These are phyloP conservation scores for Zaprionus camerounensis DNA, from an alignment of 1,140 invertebrate species.

Conservation along the genomic window DNA sequence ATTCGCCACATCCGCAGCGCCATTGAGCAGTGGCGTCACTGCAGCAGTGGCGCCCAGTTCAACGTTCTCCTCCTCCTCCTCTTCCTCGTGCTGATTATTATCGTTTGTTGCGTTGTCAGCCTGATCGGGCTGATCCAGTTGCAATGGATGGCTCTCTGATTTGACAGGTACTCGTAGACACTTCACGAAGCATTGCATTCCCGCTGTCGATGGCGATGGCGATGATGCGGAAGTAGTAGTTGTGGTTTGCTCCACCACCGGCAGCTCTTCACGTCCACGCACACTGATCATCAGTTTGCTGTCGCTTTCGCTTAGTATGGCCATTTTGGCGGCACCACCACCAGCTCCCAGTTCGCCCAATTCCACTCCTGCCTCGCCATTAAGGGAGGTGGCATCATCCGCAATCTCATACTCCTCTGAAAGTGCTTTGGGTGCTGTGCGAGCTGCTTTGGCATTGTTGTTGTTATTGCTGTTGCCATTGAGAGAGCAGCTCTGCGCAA, in stretches of 20 bases:
- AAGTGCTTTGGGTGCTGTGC: constrained; percentile 9
- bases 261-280: constrained; percentile 89
- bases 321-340: constrained; percentile 71
- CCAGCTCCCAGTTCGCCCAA: constrained; percentile 34
- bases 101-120: constrained; percentile 49
- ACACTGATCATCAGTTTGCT: constrained; percentile 86
- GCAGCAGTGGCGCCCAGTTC: constrained; percentile 36
- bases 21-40: constrained; percentile 46
- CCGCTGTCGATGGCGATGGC: constrained; percentile 13
- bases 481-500: background rate
- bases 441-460: constrained; percentile 18
- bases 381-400: constrained; percentile 86
- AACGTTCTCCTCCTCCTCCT: too few species aligned
- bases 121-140: constrained; percentile 31
- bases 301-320: constrained; percentile 82
- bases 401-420: constrained; percentile 86
- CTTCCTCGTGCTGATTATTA: constrained; percentile 39
- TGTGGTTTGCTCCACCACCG: constrained; percentile 81
- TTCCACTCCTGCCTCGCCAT: constrained; percentile 66
- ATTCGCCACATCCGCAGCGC: constrained; percentile 73
- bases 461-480: constrained; percentile 38
- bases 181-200: constrained; percentile 58
- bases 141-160: constrained; percentile 76
- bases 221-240: constrained; percentile 17
- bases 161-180: constrained; percentile 74